Evolutionary conservation across 2,888 invertebrate genomes (phyloP).

Genomic region (Rhamnusium bicolor): DNA sequence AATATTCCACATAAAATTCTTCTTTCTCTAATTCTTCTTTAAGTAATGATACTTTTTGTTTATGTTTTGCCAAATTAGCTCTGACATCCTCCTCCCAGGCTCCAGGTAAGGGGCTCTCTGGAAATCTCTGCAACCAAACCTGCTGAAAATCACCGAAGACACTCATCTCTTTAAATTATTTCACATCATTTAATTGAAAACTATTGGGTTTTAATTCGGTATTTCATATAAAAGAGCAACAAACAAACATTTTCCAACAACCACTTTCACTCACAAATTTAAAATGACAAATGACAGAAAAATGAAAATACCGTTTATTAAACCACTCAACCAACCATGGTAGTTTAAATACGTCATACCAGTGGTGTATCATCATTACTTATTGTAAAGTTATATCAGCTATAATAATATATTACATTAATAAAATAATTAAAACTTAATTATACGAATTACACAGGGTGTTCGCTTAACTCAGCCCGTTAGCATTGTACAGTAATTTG

Average conservation of each 20-base stretch:
- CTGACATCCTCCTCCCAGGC: slow-evolving; percentile 95
- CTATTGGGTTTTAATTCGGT: slow-evolving; percentile 23
- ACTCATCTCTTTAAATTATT: slow-evolving; percentile 76
- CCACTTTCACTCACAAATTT: slow-evolving; percentile 51
- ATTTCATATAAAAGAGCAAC: slow-evolving; percentile 38
- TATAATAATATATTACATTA: too few relatives aligned
- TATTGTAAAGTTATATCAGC: too few relatives aligned
- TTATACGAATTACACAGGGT: too few relatives aligned
- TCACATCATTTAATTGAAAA: slow-evolving; percentile 43
- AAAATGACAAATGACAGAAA: slow-evolving; percentile 30
- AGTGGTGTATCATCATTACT: not conserved
- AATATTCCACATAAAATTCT: slow-evolving; percentile 91
- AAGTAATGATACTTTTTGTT: slow-evolving; percentile 86
- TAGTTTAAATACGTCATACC: not conserved
- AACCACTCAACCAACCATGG: not conserved
- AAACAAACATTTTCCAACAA: slow-evolving; percentile 50
- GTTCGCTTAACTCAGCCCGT: too few relatives aligned
- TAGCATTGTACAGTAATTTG: too few relatives aligned
- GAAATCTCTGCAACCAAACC: slow-evolving; percentile 93
- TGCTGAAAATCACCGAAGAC: slow-evolving; percentile 93
- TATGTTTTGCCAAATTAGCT: slow-evolving; percentile 91
- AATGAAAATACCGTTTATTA: slow-evolving; percentile 1
- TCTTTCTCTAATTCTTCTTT: slow-evolving; percentile 92
- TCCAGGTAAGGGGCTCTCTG: slow-evolving; percentile 90
- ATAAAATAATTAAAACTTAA: too few relatives aligned